Base-by-base conservation (phyloP, 2,888 invertebrate genomes). In the Agrypnus murinus region DNA sequence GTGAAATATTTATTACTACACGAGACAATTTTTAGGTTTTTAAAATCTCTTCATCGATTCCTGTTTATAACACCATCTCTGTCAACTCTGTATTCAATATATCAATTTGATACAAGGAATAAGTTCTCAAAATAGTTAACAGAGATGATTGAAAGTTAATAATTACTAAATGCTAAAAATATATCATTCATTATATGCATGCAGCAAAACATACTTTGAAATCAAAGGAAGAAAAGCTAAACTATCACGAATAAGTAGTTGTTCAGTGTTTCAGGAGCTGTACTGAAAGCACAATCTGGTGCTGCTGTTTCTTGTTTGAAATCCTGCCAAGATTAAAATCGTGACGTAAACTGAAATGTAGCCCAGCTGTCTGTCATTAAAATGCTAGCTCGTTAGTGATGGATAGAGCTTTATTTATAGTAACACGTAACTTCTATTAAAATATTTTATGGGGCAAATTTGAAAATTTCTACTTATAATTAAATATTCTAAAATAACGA, bases 281-380 rank as follows among this genome's bases (percentile, higher is more conserved):
- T 50, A 12, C 19, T 17, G 19, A 50, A 50, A 19, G 19, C 19
- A 25, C 25, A 10, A 31, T 12, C 31, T 50, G 50, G 31, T 12
- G 50, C 25, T 25, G 25, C 32, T 43, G 32, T 25, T n/a, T 50
- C 50, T 46, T 50, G 31, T 50, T 50, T 50, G 50, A 50, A 50
- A 50, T 50, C 31, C 36, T 25, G 43, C 58, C 58, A 58, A 58
- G 43, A 58, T 58, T 43, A 58, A 43, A 48, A 31, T 43, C 38
- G 12, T 43, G 40, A 58, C 58, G 43, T 43, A 58, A 58, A 43
- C 31, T 14, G 31, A 58, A 58, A 58, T 58, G 43, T 43, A 43
- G 58, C 31, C 58, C 58, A 43, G 58, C 58, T 58, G 58, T 58
- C 58, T 43, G 43, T 58, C 58, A 58, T 58, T 43, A 58, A 58